Base-by-base conservation (phyloP, 2,113 vertebrate species). In the Phylloscopus whistleri region DNA sequence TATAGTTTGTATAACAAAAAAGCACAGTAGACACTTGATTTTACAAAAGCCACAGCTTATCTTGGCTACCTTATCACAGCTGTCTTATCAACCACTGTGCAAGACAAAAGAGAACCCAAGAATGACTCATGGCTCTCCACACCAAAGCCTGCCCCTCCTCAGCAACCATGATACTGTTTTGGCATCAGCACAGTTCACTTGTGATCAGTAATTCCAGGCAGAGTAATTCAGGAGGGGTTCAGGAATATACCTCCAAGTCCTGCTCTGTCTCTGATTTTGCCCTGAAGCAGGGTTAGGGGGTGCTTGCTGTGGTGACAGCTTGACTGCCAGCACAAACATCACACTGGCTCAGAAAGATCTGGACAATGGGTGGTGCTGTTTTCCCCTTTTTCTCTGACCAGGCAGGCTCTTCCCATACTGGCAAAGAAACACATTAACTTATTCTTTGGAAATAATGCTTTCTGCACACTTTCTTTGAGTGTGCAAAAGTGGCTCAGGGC, bases 401-500 rank as follows among this genome's bases (percentile, higher is more conserved):
- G 30, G 35, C 15, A 87, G 44, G 44, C 23, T 77, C 12, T 76
- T 69, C 59, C 31, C 11, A 7, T 16, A 27, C 44, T 72, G 53
- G 12, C 35, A 66, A 48, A 87, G 46, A 69, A 77, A 51, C 12
- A 35, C 7, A 30, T 44, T 31, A 14, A 31, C 20, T n/a, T 43
- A 64, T 12, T 44, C 6, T 46, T 18, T 51, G 46, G 26, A 59
- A 80, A 87, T 43, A 53, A 46, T 7, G 10, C 26, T 39, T 75
- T 49, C 28, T 39, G 19, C 48, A 68, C 10, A 2, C 16, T 41
- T 62, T 10, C 9, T 35, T 48, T n/a, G 31, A 72, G 26, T 16
- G 43, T 35, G 48, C 2, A 1, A 16, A 66, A 77, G 35, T 6
- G 7, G 33, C 35, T 64, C 0, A 0, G 18, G 17, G 55, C 15